Percentiles rank a stretch among this genome's conserved stretches.
phyloP scores from a whole-genome alignment of 2,888 invertebrate species.

The Ectobius pallidus region DNA sequence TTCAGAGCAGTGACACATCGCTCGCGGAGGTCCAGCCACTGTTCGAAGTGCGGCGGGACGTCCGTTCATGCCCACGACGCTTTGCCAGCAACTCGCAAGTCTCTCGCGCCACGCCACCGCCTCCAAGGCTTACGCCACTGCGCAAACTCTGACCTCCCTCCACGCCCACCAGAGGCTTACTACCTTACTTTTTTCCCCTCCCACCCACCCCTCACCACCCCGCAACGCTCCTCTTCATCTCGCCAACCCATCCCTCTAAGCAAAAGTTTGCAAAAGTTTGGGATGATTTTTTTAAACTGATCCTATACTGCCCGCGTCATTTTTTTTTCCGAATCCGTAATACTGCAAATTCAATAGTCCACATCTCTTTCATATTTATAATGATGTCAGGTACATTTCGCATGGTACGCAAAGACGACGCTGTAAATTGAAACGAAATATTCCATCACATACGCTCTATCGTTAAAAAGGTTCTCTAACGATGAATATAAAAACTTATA shows the following conservation, averaged over 20 bases:
- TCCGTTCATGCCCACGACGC: constrained; percentile 36
- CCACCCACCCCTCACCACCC: neutral
- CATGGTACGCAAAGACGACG: neutral
- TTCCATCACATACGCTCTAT: too few relatives aligned
- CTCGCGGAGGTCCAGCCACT: constrained; percentile 12
- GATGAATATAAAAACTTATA: too few relatives aligned
- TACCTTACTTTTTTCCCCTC: constrained; percentile 39
- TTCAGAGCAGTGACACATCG: constrained; percentile 22
- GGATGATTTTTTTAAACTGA: constrained; percentile 11
- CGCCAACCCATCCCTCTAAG: constrained; percentile 1
- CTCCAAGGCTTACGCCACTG: constrained; percentile 17
- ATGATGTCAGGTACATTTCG: neutral
- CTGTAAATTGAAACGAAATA: too few relatives aligned
- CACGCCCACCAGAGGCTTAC: constrained; percentile 34
- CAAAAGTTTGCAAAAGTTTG: constrained; percentile 34
- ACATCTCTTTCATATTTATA: neutral
- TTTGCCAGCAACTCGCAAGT: constrained; percentile 9
- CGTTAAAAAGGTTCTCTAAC: too few relatives aligned
- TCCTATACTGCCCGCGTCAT: neutral
- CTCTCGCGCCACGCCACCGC: constrained; percentile 26
- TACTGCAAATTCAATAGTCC: constrained; percentile 6
- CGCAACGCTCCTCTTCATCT: neutral
- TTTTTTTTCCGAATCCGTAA: constrained; percentile 9
- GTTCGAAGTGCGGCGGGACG: too few relatives aligned
- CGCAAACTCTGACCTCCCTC: constrained; percentile 22